Percentiles rank a stretch among this genome's conserved stretches.
These are phyloP conservation scores for Tiaroga cobitis DNA, from an alignment of 2,797 vertebrate genomes.

Conservation along the genomic window DNA sequence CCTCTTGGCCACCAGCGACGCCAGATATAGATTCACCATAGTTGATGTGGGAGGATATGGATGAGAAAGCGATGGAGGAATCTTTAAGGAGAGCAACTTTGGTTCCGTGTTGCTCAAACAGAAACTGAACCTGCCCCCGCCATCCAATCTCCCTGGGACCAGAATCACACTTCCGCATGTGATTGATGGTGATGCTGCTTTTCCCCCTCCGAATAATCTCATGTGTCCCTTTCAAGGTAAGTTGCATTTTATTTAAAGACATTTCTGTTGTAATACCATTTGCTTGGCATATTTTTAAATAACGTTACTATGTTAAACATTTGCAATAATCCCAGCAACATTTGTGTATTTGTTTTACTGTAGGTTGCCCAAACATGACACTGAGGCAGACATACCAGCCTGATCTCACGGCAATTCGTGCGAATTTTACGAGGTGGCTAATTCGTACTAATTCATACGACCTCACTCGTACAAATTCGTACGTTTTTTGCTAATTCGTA, in stretches of 20 bases:
- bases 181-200: slow-evolving; percentile 32
- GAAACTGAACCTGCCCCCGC: background rate
- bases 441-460: too few species aligned
- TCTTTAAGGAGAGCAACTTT: slow-evolving; percentile 15
- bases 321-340: background rate
- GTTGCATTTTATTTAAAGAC: background rate
- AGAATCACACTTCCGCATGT: slow-evolving; percentile 4
- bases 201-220: slow-evolving; percentile 32
- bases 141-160: slow-evolving; percentile 20
- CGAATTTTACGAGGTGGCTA: too few species aligned
- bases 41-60: slow-evolving; percentile 7
- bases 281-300: too few species aligned
- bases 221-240: slow-evolving; percentile 42
- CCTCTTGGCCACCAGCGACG: background rate
- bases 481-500: too few species aligned
- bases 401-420: too few species aligned
- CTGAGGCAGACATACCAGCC: background rate
- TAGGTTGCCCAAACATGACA: background rate
- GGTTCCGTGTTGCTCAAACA: background rate
- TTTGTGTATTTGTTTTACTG: background rate
- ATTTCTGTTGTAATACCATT: background rate
- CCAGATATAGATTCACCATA: slow-evolving; percentile 25
- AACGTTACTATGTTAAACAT: too few species aligned
- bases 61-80: background rate
- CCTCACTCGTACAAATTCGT: too few species aligned